Base-by-base conservation (phyloP, 2,113 vertebrate species). In the Ornithorhynchus anatinus region DNA sequence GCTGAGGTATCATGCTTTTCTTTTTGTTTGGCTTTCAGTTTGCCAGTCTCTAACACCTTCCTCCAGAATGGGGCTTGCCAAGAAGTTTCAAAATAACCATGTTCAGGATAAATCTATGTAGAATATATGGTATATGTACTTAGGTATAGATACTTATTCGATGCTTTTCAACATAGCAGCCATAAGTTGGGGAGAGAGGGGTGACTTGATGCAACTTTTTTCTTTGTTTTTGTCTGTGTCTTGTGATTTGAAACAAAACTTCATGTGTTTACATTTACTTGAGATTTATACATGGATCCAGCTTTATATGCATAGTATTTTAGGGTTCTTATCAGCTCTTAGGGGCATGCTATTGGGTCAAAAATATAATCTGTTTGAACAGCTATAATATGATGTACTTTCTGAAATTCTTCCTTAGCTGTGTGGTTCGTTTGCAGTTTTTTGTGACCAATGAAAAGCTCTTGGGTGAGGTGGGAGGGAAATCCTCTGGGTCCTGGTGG, bases 1-100 rank as follows among this genome's bases (percentile, higher is more conserved):
- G 65, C 87, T 97, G 56, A 95, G 95, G 97, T 98, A 92, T 90
- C 47, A 59, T 50, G 20, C 39, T 50, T 32, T 57, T 25, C 29
- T 20, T 72, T 64, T 74, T 54, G 12, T 75, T 78, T 56, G 54
- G 60, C 40, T 75, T 63, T 35, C 15, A 13, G 1, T 22, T 44
- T 82, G 52, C 53, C 57, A 48, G 1, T 54, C 64, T 68, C 71
- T 69, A 80, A 43, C 72, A 76, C 63, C 78, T 76, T 64, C 71
- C 50, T 86, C 36, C 69, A 68, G 52, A 82, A 80, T 62, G 14
- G 44, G 79, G 32, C 36, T 31, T 81, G 31, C 72, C 75, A 36
- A 53, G 33, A 39, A 50, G 43, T 67, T 75, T 75, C 4, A 4
- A 69, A 69, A 27, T 72, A 42, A 27, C 54, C 47, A 39, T 40